Percentiles rank a stretch among this genome's conserved stretches.
phyloP scores from a whole-genome alignment of 2,113 vertebrate species.

The Serilophus lunatus region DNA sequence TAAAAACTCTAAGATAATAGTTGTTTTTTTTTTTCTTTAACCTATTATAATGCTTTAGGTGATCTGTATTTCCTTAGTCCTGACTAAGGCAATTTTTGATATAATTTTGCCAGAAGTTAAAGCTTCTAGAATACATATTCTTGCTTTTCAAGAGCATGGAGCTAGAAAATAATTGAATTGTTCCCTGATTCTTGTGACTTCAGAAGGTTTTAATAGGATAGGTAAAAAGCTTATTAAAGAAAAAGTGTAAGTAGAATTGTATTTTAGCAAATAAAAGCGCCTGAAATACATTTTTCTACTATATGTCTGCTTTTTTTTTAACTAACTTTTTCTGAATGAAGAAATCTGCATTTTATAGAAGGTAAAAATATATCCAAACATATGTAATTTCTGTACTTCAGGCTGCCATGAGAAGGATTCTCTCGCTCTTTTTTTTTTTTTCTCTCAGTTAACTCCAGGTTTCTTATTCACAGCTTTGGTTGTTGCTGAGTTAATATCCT shows the following conservation, averaged over 20 bases:
- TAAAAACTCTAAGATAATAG: conserved; percentile 10
- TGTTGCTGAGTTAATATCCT: background rate
- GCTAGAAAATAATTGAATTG: background rate
- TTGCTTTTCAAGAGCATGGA: conserved; percentile 24
- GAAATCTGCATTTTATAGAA: background rate
- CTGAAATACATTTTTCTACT: background rate
- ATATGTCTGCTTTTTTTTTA: background rate
- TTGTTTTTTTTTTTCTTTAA: background rate
- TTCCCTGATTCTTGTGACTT: background rate
- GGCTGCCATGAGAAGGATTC: background rate
- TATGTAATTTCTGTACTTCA: background rate
- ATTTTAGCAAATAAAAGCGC: background rate
- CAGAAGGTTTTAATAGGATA: background rate
- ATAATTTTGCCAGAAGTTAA: background rate
- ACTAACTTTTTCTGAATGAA: background rate
- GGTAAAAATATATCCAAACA: conserved; percentile 11
- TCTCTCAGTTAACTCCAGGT: background rate
- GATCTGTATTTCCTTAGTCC: background rate
- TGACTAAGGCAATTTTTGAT: background rate
- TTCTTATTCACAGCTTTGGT: background rate
- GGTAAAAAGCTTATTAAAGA: background rate
- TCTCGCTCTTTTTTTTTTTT: background rate
- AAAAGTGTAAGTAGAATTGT: background rate
- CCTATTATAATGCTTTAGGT: background rate
- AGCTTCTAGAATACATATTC: background rate